phyloP scores from a whole-genome alignment of 2,888 invertebrate genomes.

The Athalia rosae region DNA sequence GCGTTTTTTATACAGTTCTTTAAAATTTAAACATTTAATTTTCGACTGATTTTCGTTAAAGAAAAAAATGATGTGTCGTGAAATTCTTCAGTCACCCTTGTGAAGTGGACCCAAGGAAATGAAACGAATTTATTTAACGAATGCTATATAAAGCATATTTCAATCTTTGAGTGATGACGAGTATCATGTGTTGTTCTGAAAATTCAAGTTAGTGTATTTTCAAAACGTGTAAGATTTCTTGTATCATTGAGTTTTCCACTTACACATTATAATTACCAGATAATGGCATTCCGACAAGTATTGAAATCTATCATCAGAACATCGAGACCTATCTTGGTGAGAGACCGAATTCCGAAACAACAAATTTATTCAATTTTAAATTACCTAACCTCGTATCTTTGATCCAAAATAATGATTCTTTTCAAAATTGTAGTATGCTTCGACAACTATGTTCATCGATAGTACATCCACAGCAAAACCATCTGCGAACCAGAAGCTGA shows the following conservation, averaged over 20 bases:
- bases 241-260: neutral
- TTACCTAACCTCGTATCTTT: neutral
- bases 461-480: constrained; percentile 55
- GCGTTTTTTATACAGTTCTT: no score
- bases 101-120: no score
- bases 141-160: no score
- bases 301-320: constrained; percentile 52
- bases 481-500: constrained; percentile 56
- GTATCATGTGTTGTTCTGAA: neutral
- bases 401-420: constrained; percentile 2
- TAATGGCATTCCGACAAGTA: constrained; percentile 51
- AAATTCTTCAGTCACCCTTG: no score
- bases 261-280: constrained; percentile 10
- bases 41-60: no score
- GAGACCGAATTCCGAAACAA: neutral
- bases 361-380: neutral
- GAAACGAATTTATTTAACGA: no score
- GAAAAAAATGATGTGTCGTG: no score
- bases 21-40: no score
- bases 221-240: neutral
- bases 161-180: neutral
- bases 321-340: constrained; percentile 55
- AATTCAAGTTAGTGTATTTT: neutral
- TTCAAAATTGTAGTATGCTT: constrained; percentile 54
- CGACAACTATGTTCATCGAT: constrained; percentile 56